phyloP scores from a whole-genome alignment of 2,113 vertebrate genomes.

The Panthera uncia region DNA sequence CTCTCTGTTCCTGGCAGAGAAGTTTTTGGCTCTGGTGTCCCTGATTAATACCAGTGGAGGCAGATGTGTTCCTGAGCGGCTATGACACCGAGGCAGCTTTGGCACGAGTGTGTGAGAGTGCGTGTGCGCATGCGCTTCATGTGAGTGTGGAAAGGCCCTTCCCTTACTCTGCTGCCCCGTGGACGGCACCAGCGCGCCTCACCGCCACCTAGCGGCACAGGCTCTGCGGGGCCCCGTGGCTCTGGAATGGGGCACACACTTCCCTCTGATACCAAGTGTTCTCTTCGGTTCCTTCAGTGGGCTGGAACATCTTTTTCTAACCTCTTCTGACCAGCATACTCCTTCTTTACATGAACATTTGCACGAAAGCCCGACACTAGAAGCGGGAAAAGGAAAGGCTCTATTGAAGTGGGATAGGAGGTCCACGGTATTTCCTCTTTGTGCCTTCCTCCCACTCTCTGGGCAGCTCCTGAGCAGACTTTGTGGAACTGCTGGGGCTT shows the following conservation, averaged over 20 bases:
- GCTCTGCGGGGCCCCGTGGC: background rate
- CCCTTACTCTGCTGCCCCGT: background rate
- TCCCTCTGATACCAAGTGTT: background rate
- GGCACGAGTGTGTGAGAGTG: background rate
- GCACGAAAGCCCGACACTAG: background rate
- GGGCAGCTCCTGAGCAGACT: background rate
- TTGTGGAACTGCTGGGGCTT: background rate
- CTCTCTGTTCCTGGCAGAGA: background rate
- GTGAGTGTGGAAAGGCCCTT: background rate
- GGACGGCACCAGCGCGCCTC: background rate
- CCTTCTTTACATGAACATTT: background rate
- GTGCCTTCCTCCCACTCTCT: background rate
- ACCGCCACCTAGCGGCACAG: background rate
- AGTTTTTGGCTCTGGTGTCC: background rate
- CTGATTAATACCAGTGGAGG: background rate
- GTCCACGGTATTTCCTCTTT: background rate
- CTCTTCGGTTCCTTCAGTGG: background rate
- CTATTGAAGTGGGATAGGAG: background rate
- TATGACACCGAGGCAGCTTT: background rate
- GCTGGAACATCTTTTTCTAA: background rate
- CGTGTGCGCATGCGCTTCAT: accelerated
- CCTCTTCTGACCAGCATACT: background rate
- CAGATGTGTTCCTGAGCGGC: background rate
- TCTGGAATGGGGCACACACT: background rate
- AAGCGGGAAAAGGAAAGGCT: background rate